Evolutionary conservation across 2,888 invertebrate genomes (phyloP).

Genomic region (Amaurobius ferox): DNA sequence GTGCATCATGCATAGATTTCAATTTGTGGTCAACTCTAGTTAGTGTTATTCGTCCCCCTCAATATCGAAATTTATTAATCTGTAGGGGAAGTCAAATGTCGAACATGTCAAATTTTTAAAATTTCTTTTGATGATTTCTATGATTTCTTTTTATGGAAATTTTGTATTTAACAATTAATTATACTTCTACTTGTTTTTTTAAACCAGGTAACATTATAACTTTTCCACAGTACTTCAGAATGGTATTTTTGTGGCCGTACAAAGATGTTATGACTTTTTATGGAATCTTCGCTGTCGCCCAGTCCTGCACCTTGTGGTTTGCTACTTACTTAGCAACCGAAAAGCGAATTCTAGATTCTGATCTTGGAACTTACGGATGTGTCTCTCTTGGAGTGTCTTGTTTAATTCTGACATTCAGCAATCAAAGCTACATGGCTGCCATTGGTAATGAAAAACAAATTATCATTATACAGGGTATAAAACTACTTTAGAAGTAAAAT

Average conservation of each 20-base stretch:
- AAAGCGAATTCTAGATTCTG: slow-evolving; percentile 23
- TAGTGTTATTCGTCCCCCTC: too few species aligned
- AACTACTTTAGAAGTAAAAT: too few species aligned
- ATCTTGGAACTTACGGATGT: slow-evolving; percentile 37
- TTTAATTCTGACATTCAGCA: slow-evolving; percentile 11
- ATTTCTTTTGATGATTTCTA: too few species aligned
- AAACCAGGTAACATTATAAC: slow-evolving; percentile 33
- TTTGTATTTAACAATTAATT: too few species aligned
- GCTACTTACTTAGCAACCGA: slow-evolving; percentile 10
- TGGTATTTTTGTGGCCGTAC: slow-evolving; percentile 17
- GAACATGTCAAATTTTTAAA: too few species aligned
- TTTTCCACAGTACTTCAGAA: slow-evolving; percentile 20
- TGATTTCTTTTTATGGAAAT: too few species aligned
- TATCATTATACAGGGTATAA: too few species aligned
- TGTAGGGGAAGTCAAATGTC: too few species aligned
- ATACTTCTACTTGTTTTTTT: too few species aligned
- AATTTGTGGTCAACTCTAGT: too few species aligned
- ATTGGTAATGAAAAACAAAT: slow-evolving; percentile 37
- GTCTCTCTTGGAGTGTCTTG: slow-evolving; percentile 35
- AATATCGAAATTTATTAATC: too few species aligned
- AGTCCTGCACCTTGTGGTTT: slow-evolving; percentile 20
- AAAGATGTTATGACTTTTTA: slow-evolving; percentile 23
- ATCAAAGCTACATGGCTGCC: slow-evolving; percentile 13
- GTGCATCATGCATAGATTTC: too few species aligned
- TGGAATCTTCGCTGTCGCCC: neutral